A percentile compares a stretch with the other conserved stretches of the same genome.
Evolutionary conservation across 1,140 invertebrate genomes (phyloP).

Genomic region (Thaumetopoea pityocampa): DNA sequence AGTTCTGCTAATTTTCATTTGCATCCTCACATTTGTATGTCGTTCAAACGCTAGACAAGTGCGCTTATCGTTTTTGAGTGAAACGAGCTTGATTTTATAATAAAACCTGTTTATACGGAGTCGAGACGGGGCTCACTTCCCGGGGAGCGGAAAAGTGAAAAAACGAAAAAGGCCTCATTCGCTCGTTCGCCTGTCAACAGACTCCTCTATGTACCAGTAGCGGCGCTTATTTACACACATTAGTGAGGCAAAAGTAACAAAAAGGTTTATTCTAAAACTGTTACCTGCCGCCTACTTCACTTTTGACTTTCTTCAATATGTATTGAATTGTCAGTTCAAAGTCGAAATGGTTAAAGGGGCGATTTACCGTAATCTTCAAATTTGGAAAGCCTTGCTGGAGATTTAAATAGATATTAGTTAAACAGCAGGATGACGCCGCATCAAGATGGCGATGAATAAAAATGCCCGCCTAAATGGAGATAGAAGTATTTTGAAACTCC

Average conservation of each 20-base stretch:
- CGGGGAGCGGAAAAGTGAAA: constrained; percentile 18
- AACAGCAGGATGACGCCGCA: too few relatives aligned
- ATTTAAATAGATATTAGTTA: too few relatives aligned
- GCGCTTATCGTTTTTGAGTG: constrained; percentile 32
- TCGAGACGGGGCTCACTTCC: constrained; percentile 24
- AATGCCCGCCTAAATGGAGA: too few relatives aligned
- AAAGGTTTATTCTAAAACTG: constrained; percentile 5
- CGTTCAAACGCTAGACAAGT: constrained; percentile 28
- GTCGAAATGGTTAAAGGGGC: too few relatives aligned
- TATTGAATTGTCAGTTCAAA: too few relatives aligned
- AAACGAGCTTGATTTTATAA: constrained; percentile 53
- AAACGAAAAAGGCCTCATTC: constrained; percentile 26
- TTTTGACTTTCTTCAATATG: too few relatives aligned
- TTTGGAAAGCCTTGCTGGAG: too few relatives aligned
- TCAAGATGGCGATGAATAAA: too few relatives aligned
- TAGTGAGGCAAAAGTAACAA: constrained; percentile 37
- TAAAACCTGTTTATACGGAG: constrained; percentile 44
- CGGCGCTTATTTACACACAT: constrained; percentile 33
- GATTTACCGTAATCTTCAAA: too few relatives aligned
- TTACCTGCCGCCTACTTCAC: too few relatives aligned
- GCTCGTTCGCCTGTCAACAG: constrained; percentile 41
- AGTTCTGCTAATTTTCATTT: constrained; percentile 29
- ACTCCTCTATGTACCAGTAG: constrained; percentile 29
- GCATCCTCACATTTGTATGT: constrained; percentile 29
- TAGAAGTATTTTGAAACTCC: too few relatives aligned